phyloP scores from a whole-genome alignment of 2,888 invertebrate genomes.

The Thecocarcelia acutangulata region DNA sequence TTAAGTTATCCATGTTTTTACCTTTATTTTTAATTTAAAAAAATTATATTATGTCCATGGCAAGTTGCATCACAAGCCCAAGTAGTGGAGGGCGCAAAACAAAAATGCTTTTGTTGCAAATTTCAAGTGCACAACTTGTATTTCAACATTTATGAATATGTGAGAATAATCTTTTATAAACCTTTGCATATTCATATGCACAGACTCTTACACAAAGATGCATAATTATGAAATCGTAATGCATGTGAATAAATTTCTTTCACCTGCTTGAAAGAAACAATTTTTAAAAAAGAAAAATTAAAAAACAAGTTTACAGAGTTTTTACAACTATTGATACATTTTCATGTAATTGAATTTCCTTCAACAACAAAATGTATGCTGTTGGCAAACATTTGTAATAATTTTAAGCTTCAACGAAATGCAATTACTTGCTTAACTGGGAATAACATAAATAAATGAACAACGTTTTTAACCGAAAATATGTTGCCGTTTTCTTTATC shows the following conservation, averaged over 20 bases:
- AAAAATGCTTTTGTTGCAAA: constrained; percentile 60
- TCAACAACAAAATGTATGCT: constrained; percentile 20
- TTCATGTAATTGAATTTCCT: constrained; percentile 38
- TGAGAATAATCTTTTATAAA: neutral
- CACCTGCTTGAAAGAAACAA: constrained; percentile 21
- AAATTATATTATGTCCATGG: constrained; percentile 30
- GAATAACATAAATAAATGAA: neutral
- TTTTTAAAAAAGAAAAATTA: neutral
- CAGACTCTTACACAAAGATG: constrained; percentile 2
- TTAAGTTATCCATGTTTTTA: neutral
- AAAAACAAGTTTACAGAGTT: neutral
- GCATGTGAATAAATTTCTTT: constrained; percentile 49
- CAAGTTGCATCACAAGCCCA: neutral
- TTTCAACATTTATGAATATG: constrained; percentile 40
- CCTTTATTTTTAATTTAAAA: neutral
- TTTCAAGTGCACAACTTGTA: constrained; percentile 58
- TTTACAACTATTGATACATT: constrained; percentile 38
- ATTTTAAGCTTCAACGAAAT: constrained; percentile 21
- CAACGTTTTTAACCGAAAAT: neutral
- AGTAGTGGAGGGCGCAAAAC: neutral
- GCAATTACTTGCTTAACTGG: constrained; percentile 22
- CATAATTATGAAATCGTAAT: constrained; percentile 53
- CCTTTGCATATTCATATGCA: neutral
- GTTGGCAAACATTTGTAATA: constrained; percentile 31
- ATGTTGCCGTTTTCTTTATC: too few relatives aligned